phyloP scores from a whole-genome alignment of 1,140 invertebrate species.

The Leucophenga varia region DNA sequence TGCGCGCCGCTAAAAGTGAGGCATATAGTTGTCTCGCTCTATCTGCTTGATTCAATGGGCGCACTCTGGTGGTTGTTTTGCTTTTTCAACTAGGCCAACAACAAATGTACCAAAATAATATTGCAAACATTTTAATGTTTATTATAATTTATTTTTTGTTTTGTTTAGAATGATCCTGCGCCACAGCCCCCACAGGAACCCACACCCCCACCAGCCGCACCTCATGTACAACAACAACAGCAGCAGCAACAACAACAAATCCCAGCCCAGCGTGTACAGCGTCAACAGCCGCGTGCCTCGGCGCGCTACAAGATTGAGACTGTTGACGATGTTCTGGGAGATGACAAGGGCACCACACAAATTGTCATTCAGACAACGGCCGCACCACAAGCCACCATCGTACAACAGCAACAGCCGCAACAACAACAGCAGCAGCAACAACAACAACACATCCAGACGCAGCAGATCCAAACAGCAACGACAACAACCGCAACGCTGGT shows the following conservation, averaged over 20 bases:
- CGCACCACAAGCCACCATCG: slow-evolving; percentile 39
- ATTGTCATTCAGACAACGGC: slow-evolving; percentile 51
- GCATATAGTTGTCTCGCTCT: slow-evolving; percentile 20
- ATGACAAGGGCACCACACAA: slow-evolving; percentile 47
- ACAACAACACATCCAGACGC: slow-evolving; percentile 33
- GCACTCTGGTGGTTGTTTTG: slow-evolving; percentile 32
- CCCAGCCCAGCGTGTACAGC: slow-evolving; percentile 34
- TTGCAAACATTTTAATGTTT: background rate
- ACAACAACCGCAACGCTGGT: slow-evolving; percentile 46
- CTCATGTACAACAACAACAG: slow-evolving; percentile 40
- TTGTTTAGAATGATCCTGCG: slow-evolving; percentile 47
- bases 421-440: slow-evolving; percentile 36
- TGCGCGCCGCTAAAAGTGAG: no score
- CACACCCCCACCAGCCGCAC: slow-evolving; percentile 36
- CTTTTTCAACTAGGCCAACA: background rate
- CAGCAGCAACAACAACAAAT: slow-evolving; percentile 28
- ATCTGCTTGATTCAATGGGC: no score
- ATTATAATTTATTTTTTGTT: slow-evolving; percentile 2
- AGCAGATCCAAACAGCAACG: slow-evolving; percentile 37
- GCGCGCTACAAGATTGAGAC: slow-evolving; percentile 52
- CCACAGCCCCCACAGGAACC: slow-evolving; percentile 40
- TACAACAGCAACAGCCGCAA: slow-evolving; percentile 36
- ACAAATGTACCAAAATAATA: background rate
- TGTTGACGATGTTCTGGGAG: slow-evolving; percentile 47
- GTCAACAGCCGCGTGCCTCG: slow-evolving; percentile 35